Conservation (phyloP, 2,797 vertebrate species). For the Gallinago solitaria region DNA sequence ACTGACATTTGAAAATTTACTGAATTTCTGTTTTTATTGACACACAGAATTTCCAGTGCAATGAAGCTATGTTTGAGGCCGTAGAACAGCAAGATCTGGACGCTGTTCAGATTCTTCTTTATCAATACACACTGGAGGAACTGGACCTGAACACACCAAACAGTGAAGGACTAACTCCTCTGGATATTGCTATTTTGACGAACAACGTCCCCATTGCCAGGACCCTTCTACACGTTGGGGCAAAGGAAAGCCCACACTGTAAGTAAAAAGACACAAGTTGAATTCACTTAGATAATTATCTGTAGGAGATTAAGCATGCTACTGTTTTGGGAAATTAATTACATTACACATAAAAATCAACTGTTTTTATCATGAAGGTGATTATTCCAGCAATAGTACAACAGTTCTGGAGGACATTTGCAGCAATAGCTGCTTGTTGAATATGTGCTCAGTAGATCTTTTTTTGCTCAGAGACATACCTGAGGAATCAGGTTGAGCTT, state of each 20-base stretch:
- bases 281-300: not conserved
- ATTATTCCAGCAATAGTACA: not conserved
- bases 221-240: slow-evolving; percentile 89
- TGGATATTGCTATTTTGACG: slow-evolving; percentile 95
- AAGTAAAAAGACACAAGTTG: slow-evolving; percentile 73
- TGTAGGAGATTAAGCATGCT: not conserved
- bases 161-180: slow-evolving; percentile 90
- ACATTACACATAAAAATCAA: not conserved
- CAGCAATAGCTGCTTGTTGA: not conserved
- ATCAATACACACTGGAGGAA: slow-evolving; percentile 90
- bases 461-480: not conserved
- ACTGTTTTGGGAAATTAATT: not conserved
- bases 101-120: slow-evolving; percentile 90
- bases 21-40: not conserved
- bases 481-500: not conserved
- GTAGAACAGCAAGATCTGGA: slow-evolving; percentile 97
- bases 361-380: not conserved
- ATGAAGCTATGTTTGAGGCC: slow-evolving; percentile 91
- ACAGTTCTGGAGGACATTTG: not conserved
- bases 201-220: slow-evolving; percentile 93
- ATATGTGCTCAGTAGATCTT: not conserved
- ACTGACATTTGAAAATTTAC: not conserved
- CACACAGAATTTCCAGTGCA: slow-evolving; percentile 88
- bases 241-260: slow-evolving; percentile 95
- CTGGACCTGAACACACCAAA: slow-evolving; percentile 94